A percentile compares a stretch with the other conserved stretches of the same genome.
These are phyloP conservation scores for Lasioglossum baleicum DNA, from an alignment of 1,140 invertebrate genomes.

Conservation along the genomic window DNA sequence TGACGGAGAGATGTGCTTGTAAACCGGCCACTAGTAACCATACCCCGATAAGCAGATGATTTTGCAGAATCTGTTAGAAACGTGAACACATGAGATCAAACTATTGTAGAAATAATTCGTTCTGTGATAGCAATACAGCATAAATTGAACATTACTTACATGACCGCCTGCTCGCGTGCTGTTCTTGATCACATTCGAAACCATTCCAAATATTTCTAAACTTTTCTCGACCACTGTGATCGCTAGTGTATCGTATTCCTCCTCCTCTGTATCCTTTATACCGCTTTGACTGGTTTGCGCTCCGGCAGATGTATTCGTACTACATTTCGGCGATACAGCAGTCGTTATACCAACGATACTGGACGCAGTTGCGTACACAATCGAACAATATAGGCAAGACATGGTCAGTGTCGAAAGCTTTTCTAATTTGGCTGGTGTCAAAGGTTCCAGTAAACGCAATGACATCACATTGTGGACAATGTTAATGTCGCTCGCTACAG, in stretches of 20 bases:
- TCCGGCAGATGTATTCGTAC: conserved; percentile 71
- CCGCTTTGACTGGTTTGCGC: conserved; percentile 74
- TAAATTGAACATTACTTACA: conserved; percentile 80
- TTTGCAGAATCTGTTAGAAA: conserved; percentile 87
- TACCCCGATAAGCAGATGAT: conserved; percentile 91
- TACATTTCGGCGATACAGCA: conserved; percentile 83
- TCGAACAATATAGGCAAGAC: conserved; percentile 89
- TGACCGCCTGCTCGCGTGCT: conserved; percentile 93
- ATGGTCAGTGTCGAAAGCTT: conserved; percentile 88
- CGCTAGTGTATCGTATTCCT: conserved; percentile 85
- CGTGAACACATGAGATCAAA: background rate
- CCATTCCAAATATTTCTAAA: conserved; percentile 90
- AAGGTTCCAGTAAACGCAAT: conserved; percentile 91
- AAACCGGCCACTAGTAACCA: conserved; percentile 93
- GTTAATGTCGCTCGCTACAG: conserved; percentile 90
- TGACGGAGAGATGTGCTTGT: conserved; percentile 85
- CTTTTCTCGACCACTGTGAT: conserved; percentile 86
- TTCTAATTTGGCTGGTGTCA: conserved; percentile 89
- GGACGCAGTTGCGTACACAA: conserved; percentile 85
- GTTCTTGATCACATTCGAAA: conserved; percentile 89
- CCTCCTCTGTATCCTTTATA: conserved; percentile 83
- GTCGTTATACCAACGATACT: conserved; percentile 85
- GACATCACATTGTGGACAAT: conserved; percentile 91
- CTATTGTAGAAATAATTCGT: too few species aligned
- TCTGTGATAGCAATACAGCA: too few species aligned